Conservation (phyloP, 2,888 invertebrate genomes). For the Aphodius sticticus region DNA sequence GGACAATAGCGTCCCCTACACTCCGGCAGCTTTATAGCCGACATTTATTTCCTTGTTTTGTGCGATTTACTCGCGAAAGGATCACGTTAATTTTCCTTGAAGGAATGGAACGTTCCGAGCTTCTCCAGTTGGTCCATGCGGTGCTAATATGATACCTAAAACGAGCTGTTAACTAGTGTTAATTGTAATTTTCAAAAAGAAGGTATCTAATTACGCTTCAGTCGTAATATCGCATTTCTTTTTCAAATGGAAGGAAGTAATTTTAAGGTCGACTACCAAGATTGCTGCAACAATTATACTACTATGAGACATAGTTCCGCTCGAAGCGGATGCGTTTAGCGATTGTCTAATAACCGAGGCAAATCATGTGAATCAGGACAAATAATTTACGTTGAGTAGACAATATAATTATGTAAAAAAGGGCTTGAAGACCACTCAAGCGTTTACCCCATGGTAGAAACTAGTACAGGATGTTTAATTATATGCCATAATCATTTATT, state of each 20-base stretch:
- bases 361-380: slow-evolving; percentile 4
- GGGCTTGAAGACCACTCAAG: not conserved
- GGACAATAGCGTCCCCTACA: not conserved
- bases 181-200: too few species aligned
- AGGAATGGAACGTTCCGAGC: not conserved
- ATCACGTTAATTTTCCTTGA: slow-evolving; percentile 11
- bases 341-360: slow-evolving; percentile 4
- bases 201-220: not conserved
- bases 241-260: not conserved
- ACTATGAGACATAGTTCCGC: not conserved
- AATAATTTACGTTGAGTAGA: not conserved
- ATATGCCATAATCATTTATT: not conserved
- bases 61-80: slow-evolving; percentile 8
- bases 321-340: not conserved
- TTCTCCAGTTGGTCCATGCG: not conserved
- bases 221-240: not conserved
- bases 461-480: not conserved
- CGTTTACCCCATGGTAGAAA: not conserved
- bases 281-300: not conserved
- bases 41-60: slow-evolving; percentile 24
- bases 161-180: too few species aligned
- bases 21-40: slow-evolving; percentile 11
- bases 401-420: not conserved
- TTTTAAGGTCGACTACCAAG: not conserved
- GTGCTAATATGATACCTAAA: too few species aligned